These are phyloP conservation scores for Hyposoter didymator DNA, from an alignment of 2,888 invertebrate genomes.

Conservation along the genomic window DNA sequence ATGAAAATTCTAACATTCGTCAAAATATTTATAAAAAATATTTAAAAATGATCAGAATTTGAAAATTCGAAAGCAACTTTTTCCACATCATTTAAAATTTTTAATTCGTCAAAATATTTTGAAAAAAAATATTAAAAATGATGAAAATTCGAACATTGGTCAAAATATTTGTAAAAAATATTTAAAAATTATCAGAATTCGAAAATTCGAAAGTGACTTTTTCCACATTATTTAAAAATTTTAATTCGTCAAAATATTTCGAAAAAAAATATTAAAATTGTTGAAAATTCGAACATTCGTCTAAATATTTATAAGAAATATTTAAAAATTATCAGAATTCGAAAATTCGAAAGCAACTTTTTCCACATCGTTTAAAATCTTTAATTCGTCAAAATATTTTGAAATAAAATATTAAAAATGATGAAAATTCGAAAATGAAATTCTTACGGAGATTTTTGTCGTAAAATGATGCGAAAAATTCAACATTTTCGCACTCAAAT, in stretches of 20 bases:
- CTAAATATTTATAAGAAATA: background rate
- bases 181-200: too few relatives aligned
- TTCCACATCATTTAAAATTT: background rate
- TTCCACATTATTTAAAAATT: background rate
- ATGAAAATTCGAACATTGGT: background rate
- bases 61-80: slow-evolving; percentile 68
- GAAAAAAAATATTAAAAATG: background rate
- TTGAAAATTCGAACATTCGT: background rate
- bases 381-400: background rate
- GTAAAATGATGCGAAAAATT: too few relatives aligned
- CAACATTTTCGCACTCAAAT: too few relatives aligned
- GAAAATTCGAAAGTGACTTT: slow-evolving; percentile 68
- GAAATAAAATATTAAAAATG: background rate
- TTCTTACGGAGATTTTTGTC: too few relatives aligned
- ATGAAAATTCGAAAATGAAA: background rate
- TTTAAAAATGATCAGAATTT: too few relatives aligned
- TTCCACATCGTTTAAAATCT: background rate
- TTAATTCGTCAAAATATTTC: background rate
- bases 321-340: too few relatives aligned
- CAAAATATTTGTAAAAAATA: background rate
- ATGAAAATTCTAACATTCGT: background rate
- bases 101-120: background rate
- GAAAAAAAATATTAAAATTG: background rate
- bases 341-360: slow-evolving; percentile 68
- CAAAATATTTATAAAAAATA: background rate